Evolutionary conservation across 2,888 invertebrate species (phyloP).

Genomic region (Watsonalla cultraria): DNA sequence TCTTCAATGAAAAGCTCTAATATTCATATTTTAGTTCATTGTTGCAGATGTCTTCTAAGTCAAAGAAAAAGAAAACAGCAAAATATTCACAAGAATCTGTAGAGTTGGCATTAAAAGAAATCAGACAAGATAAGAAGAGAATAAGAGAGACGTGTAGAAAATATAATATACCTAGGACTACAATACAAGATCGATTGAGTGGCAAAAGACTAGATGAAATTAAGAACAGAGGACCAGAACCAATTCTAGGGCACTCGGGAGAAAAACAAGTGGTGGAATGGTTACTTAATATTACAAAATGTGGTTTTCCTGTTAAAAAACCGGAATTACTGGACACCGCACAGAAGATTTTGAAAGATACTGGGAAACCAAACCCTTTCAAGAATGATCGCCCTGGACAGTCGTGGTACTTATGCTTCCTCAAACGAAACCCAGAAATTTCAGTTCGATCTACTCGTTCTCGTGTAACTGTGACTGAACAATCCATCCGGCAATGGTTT

Average conservation of each 20-base stretch:
- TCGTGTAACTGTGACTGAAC: conserved; percentile 21
- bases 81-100: no score
- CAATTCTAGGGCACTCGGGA: conserved; percentile 17
- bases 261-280: conserved; percentile 27
- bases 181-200: conserved; percentile 19
- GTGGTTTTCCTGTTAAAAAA: conserved; percentile 34
- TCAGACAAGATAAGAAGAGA: conserved; percentile 11
- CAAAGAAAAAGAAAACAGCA: no score
- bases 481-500: conserved; percentile 33
- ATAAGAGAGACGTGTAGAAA: conserved; percentile 18
- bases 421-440: conserved; percentile 26
- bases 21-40: no score
- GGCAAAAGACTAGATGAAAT: conserved; percentile 13
- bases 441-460: conserved; percentile 25
- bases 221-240: conserved; percentile 24
- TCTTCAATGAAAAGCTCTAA: no score
- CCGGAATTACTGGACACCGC: conserved; percentile 24
- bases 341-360: conserved; percentile 17
- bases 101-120: conserved; percentile 9
- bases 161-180: conserved; percentile 16
- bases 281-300: conserved; percentile 27
- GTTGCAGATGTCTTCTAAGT: no score
- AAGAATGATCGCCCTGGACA: conserved; percentile 16
- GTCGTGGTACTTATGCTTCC: conserved; percentile 29
- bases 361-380: conserved; percentile 7